These are phyloP conservation scores for Cephus cinctus DNA, from an alignment of 1,140 invertebrate species.

Conservation along the genomic window DNA sequence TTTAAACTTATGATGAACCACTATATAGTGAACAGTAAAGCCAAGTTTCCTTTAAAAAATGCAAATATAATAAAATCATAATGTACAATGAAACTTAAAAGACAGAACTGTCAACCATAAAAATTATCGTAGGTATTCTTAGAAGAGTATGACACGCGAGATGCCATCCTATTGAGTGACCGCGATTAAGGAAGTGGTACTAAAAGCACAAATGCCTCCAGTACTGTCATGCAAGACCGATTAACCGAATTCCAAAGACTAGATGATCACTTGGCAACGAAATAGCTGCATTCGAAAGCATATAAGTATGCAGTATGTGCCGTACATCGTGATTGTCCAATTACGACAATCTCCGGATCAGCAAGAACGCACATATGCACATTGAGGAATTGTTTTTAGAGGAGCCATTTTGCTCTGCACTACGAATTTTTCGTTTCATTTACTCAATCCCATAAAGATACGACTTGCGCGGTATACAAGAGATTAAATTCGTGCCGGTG, in stretches of 20 bases:
- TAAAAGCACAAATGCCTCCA: neutral
- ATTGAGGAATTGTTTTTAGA: constrained; percentile 37
- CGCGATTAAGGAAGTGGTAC: neutral
- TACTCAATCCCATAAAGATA: too few species aligned
- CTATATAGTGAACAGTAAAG: too few species aligned
- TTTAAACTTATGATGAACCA: too few species aligned
- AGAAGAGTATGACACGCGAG: too few species aligned
- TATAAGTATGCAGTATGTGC: neutral
- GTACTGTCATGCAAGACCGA: neutral
- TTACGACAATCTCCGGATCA: neutral
- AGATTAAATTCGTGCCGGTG: too few species aligned
- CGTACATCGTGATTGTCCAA: neutral
- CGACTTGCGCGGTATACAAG: too few species aligned
- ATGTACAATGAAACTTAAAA: too few species aligned
- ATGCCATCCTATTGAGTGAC: neutral
- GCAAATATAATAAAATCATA: too few species aligned
- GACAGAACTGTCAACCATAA: too few species aligned
- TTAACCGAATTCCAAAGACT: neutral
- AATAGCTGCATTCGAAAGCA: neutral
- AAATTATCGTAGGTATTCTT: too few species aligned
- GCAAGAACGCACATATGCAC: constrained; percentile 22
- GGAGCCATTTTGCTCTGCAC: constrained; percentile 43
- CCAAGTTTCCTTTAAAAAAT: too few species aligned
- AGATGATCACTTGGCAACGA: neutral
- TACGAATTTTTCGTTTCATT: constrained; percentile 16